phyloP scores from a whole-genome alignment of 2,888 invertebrate species.

The Phyto melanocephala region DNA sequence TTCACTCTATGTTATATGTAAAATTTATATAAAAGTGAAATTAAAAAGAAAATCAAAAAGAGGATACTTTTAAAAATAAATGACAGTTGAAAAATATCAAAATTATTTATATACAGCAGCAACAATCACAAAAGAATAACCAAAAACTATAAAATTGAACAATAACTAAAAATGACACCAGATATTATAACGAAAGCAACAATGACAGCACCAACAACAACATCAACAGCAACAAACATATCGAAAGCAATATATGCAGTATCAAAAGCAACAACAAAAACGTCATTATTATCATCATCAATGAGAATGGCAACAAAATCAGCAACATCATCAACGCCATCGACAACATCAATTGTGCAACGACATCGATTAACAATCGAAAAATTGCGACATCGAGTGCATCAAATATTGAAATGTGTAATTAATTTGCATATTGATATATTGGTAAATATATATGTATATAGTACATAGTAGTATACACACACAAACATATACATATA shows the following conservation, averaged over 20 bases:
- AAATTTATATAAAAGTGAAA: too few species aligned
- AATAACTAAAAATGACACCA: slow-evolving; percentile 64
- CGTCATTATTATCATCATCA: background rate
- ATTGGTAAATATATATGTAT: slow-evolving; percentile 76
- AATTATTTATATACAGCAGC: background rate
- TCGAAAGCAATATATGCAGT: slow-evolving; percentile 16
- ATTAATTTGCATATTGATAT: slow-evolving; percentile 79
- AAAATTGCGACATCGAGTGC: slow-evolving; percentile 76
- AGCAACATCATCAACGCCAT: slow-evolving; percentile 11
- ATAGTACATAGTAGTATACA: too few species aligned
- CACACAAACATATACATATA: background rate
- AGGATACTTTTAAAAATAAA: background rate
- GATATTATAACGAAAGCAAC: slow-evolving; percentile 62
- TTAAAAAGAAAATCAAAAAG: too few species aligned
- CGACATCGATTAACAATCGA: slow-evolving; percentile 75
- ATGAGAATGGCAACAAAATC: slow-evolving; percentile 57
- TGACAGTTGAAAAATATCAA: background rate
- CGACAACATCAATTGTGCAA: slow-evolving; percentile 68
- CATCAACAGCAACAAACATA: slow-evolving; percentile 32
- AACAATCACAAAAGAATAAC: background rate
- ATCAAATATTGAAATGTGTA: slow-evolving; percentile 78
- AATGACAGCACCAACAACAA: slow-evolving; percentile 50
- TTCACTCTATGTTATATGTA: too few species aligned
- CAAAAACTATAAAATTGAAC: slow-evolving; percentile 35
- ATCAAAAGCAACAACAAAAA: slow-evolving; percentile 32